phyloP scores from a whole-genome alignment of 1,140 invertebrate species.

The Anadara kagoshimensis region DNA sequence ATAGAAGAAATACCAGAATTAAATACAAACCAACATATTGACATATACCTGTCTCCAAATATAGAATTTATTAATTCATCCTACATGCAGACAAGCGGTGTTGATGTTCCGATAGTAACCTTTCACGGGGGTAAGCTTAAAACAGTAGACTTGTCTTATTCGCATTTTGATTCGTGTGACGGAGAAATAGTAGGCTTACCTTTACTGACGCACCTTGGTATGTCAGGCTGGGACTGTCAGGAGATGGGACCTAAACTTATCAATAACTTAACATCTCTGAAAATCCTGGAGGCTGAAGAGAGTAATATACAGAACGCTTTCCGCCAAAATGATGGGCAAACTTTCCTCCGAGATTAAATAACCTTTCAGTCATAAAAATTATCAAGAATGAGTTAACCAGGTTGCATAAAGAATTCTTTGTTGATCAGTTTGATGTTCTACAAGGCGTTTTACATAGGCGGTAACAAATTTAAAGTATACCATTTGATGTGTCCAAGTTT shows the following conservation, averaged over 20 bases:
- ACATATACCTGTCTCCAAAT: too few species aligned
- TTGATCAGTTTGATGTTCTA: background rate
- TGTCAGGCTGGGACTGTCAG: background rate
- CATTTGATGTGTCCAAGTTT: background rate
- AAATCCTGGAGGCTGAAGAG: background rate
- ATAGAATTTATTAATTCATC: too few species aligned
- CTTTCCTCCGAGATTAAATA: background rate
- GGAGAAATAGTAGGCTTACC: background rate
- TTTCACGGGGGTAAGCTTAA: too few species aligned
- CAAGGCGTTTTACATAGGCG: background rate
- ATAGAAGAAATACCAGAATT: too few species aligned
- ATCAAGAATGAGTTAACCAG: background rate
- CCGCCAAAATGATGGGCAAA: background rate
- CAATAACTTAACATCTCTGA: background rate
- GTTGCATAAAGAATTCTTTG: background rate
- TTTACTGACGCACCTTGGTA: background rate
- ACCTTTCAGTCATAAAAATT: background rate
- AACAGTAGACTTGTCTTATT: background rate
- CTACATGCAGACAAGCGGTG: too few species aligned
- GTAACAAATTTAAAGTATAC: background rate
- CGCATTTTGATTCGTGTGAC: background rate
- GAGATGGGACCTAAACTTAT: background rate
- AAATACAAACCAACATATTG: too few species aligned
- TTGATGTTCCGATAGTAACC: too few species aligned
- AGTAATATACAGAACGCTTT: background rate